Percentiles rank a stretch among this genome's conserved stretches.
Conservation (phyloP, 35 echinoderm and acorn worm genomes). For the Antedon bifida region DNA sequence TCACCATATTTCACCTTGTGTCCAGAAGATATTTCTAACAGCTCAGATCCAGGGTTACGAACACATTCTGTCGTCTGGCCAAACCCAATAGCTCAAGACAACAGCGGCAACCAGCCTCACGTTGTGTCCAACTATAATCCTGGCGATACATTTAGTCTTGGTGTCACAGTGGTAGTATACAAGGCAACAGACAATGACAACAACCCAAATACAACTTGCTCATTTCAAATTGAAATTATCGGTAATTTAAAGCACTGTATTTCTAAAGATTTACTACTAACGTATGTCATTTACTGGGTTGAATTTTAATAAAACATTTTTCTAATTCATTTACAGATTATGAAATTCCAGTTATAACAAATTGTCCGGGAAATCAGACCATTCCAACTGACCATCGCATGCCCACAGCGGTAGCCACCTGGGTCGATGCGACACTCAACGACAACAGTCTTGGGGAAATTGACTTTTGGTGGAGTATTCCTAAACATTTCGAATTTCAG, state of each 20-base stretch:
- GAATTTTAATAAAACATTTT: too few relatives aligned
- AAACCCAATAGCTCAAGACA: not conserved
- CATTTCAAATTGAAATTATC: not conserved
- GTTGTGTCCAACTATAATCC: not conserved
- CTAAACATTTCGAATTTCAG: not conserved
- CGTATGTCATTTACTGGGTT: too few relatives aligned
- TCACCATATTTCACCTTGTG: not conserved
- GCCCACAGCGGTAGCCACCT: not conserved
- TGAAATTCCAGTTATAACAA: not conserved
- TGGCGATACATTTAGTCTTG: not conserved
- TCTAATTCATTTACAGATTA: not conserved
- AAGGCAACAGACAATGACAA: not conserved
- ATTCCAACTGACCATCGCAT: not conserved
- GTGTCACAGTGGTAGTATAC: not conserved
- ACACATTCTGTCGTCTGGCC: not conserved
- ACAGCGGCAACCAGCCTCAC: not conserved
- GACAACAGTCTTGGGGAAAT: not conserved
- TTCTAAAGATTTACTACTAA: too few relatives aligned
- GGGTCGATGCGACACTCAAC: not conserved
- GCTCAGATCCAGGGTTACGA: not conserved
- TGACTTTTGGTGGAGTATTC: not conserved
- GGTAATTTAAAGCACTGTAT: not conserved
- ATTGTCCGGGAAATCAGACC: not conserved
- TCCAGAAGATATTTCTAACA: not conserved
- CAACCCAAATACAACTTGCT: not conserved